A percentile compares a stretch with the other conserved stretches of the same genome.
Conservation (phyloP, 2,797 vertebrate genomes). For the Lepidocolaptes lacrymiger region DNA sequence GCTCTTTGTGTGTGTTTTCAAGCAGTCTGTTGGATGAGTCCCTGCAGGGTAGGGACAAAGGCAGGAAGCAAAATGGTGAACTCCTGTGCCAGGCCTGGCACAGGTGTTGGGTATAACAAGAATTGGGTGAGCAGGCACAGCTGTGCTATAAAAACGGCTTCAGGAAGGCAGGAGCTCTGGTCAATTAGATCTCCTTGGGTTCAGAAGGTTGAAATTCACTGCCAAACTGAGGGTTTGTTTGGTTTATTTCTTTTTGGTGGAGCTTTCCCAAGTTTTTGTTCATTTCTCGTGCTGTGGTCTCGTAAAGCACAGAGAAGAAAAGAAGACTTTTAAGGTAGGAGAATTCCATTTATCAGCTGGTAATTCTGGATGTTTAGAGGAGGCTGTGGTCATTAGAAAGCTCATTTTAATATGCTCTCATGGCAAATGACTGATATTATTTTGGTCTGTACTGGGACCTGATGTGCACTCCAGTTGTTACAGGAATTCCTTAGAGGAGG, state of each 20-base stretch:
- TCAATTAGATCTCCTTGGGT: not conserved
- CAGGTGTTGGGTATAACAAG: not conserved
- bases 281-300: not conserved
- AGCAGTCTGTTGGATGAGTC: not conserved
- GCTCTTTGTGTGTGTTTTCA: fast-evolving
- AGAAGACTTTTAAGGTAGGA: not conserved
- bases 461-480: not conserved
- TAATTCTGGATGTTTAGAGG: not conserved
- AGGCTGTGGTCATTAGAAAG: not conserved
- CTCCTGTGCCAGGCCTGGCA: not conserved
- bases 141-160: not conserved
- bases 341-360: not conserved
- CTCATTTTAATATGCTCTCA: not conserved
- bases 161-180: not conserved
- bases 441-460: fast-evolving
- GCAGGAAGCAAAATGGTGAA: not conserved
- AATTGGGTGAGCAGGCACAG: not conserved
- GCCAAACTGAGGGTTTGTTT: not conserved
- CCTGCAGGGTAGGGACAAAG: not conserved
- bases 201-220: not conserved
- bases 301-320: not conserved
- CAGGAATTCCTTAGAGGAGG: not conserved
- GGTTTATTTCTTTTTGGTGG: not conserved
- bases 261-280: not conserved
- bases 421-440: fast-evolving